phyloP scores from a whole-genome alignment of 2,113 vertebrate genomes.

The Bubalus kerabau region DNA sequence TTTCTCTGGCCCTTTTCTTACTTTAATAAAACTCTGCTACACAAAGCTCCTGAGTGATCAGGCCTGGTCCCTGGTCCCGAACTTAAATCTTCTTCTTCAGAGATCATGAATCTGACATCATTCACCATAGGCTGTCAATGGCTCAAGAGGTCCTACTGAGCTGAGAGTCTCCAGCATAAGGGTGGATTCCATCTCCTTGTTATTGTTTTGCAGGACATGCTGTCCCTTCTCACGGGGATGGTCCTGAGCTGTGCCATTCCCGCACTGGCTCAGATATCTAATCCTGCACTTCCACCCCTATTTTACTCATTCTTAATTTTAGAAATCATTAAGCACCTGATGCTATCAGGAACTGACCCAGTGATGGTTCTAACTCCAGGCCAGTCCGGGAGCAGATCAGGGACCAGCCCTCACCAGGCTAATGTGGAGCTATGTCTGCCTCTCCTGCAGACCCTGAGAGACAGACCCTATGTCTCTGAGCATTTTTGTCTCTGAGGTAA shows the following conservation, averaged over 20 bases:
- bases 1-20: not conserved
- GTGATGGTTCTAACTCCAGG: not conserved
- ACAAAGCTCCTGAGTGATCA: not conserved
- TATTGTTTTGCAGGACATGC: not conserved
- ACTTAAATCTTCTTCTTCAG: not conserved
- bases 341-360: too few species aligned
- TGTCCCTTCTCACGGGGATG: rapidly evolving
- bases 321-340: not conserved
- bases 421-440: not conserved
- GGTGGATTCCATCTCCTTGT: not conserved
- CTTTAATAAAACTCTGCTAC: not conserved
- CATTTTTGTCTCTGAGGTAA: not conserved
- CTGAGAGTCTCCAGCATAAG: not conserved
- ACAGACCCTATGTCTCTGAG: not conserved
- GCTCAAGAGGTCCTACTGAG: not conserved
- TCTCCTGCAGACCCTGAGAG: not conserved
- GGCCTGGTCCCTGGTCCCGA: not conserved
- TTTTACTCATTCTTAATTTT: not conserved
- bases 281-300: not conserved
- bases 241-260: not conserved
- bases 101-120: not conserved
- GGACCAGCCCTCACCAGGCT: not conserved
- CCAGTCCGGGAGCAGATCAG: not conserved
- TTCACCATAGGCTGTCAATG: not conserved
- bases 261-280: rapidly evolving